phyloP scores from a whole-genome alignment of 2,888 invertebrate species.

The Pegoplata infirma region DNA sequence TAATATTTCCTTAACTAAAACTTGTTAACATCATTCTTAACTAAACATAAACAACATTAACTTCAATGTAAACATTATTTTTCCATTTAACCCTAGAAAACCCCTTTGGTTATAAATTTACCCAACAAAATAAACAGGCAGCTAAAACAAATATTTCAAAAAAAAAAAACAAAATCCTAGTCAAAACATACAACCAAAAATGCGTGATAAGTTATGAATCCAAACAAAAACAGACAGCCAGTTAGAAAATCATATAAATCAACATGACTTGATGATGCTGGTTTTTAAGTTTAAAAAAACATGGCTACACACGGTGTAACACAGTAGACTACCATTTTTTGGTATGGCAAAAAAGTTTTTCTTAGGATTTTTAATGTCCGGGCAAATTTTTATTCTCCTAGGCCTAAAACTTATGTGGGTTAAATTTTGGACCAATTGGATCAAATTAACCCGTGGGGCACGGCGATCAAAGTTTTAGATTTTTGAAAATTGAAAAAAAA shows the following conservation, averaged over 20 bases:
- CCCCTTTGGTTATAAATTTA: not conserved
- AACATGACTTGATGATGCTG: conserved; percentile 47
- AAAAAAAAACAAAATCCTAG: not conserved
- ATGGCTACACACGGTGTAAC: no score
- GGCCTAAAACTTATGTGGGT: no score
- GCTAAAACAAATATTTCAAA: no score
- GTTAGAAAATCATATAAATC: conserved; percentile 40
- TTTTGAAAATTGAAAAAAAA: no score
- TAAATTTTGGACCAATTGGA: no score
- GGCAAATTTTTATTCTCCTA: no score
- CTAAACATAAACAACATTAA: not conserved
- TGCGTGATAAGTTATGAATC: conserved; percentile 49
- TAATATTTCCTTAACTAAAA: no score
- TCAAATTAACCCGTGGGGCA: no score
- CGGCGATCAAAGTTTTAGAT: no score
- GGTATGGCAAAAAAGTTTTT: no score
- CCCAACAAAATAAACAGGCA: not conserved
- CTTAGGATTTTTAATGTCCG: no score
- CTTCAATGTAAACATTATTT: not conserved
- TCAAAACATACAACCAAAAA: conserved; percentile 21
- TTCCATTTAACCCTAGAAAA: not conserved
- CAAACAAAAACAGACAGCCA: conserved; percentile 16
- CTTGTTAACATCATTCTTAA: no score
- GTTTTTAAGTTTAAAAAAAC: conserved; percentile 16
- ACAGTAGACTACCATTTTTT: not conserved